These are phyloP conservation scores for Callyntrura sp. DNA, from an alignment of 2,888 invertebrate genomes.

Conservation along the genomic window DNA sequence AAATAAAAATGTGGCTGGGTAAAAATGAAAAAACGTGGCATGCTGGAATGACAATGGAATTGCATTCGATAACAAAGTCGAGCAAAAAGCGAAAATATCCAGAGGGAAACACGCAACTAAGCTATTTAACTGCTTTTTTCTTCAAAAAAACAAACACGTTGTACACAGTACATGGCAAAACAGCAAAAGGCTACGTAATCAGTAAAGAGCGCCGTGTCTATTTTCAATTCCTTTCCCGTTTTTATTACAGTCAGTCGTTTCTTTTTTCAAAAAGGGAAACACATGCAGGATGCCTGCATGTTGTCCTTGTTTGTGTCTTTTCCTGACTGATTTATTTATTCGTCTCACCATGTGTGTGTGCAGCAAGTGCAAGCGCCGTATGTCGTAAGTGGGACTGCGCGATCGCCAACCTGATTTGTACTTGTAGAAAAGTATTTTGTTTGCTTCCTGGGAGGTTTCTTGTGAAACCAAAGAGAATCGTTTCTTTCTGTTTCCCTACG, in stretches of 20 bases:
- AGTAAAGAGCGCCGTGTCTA: slow-evolving; percentile 16
- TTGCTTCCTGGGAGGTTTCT: slow-evolving; percentile 59
- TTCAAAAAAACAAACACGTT: background rate
- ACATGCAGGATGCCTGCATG: slow-evolving; percentile 54
- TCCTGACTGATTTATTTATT: slow-evolving; percentile 68
- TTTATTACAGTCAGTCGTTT: background rate
- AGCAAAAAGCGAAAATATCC: too few species aligned
- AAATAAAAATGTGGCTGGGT: background rate
- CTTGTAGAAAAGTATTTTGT: slow-evolving; percentile 7
- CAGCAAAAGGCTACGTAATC: background rate
- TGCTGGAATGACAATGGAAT: slow-evolving; percentile 12
- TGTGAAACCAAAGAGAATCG: background rate
- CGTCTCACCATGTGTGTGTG: slow-evolving; percentile 14
- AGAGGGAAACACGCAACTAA: slow-evolving; percentile 23
- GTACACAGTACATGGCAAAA: background rate
- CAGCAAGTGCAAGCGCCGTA: background rate
- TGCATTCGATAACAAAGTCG: too few species aligned
- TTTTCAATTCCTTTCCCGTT: slow-evolving; percentile 49
- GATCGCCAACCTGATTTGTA: slow-evolving; percentile 65
- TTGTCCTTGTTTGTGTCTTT: slow-evolving; percentile 66
- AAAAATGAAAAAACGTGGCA: background rate
- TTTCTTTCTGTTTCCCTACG: slow-evolving; percentile 17
- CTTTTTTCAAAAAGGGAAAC: slow-evolving; percentile 32
- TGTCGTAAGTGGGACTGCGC: background rate
- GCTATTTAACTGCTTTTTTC: slow-evolving; percentile 27